phyloP scores from a whole-genome alignment of 2,797 vertebrate species.

The Artibeus lituratus region DNA sequence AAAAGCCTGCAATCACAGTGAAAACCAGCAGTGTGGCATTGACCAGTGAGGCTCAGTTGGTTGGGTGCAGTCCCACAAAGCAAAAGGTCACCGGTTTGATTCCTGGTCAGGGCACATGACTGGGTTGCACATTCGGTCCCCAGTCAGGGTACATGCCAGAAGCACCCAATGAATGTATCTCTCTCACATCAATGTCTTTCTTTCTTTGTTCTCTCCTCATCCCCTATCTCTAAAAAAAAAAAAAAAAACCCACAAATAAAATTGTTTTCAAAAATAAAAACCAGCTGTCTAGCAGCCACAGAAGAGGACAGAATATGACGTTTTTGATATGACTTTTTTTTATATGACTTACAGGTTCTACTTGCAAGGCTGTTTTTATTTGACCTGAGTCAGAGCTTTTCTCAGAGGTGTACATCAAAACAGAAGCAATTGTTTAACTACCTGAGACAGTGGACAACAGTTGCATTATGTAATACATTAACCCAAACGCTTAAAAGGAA shows the following conservation, averaged over 20 bases:
- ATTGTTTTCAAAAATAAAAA: background rate
- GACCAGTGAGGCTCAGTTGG: too few species aligned
- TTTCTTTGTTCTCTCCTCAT: too few species aligned
- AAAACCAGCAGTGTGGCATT: background rate
- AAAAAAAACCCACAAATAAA: too few species aligned
- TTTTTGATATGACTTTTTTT: background rate
- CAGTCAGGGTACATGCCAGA: too few species aligned
- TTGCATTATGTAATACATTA: background rate
- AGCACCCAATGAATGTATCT: too few species aligned
- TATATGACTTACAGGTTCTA: background rate
- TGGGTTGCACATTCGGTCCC: too few species aligned
- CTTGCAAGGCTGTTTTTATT: background rate
- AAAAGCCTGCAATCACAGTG: background rate
- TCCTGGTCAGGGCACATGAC: too few species aligned
- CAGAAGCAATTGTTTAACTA: background rate
- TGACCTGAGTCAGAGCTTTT: background rate
- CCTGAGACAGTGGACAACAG: background rate
- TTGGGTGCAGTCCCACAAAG: too few species aligned
- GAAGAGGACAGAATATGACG: background rate
- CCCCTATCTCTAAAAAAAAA: too few species aligned
- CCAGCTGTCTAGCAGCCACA: background rate
- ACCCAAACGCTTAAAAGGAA: constrained; percentile 18
- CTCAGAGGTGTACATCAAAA: background rate
- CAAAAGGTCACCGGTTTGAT: too few species aligned
- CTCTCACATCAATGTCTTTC: background rate